phyloP scores from a whole-genome alignment of 2,888 invertebrate genomes.

The Drepanosiphum platanoidis region DNA sequence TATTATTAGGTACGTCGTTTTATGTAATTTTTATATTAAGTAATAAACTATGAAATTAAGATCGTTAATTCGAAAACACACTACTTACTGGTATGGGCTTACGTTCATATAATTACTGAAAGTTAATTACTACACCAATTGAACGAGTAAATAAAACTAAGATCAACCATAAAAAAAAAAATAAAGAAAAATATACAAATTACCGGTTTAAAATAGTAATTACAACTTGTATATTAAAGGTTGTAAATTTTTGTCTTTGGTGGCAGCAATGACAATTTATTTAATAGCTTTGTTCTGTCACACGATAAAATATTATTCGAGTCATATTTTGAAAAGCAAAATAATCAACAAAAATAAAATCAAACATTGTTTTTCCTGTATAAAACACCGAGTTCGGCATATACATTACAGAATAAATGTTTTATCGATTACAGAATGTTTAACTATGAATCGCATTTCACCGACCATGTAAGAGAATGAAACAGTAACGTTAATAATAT shows the following conservation, averaged over 20 bases:
- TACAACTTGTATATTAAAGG: background rate
- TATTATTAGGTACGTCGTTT: background rate
- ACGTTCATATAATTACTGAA: conserved; percentile 18
- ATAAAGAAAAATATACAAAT: too few species aligned
- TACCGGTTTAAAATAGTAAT: too few species aligned
- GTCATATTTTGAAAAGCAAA: background rate
- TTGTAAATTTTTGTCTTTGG: background rate
- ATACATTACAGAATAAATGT: too few species aligned
- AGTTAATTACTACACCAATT: conserved; percentile 9
- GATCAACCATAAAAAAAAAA: background rate
- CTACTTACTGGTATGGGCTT: background rate
- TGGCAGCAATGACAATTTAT: background rate
- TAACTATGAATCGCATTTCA: too few species aligned
- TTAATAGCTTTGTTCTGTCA: too few species aligned
- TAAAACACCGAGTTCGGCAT: too few species aligned
- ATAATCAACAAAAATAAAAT: too few species aligned
- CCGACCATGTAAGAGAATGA: too few species aligned
- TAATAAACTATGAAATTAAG: conserved; percentile 11
- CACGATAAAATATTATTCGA: background rate
- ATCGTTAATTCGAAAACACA: conserved; percentile 8
- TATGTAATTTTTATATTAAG: conserved; percentile 17
- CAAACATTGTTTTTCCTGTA: too few species aligned
- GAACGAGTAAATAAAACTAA: conserved; percentile 15
- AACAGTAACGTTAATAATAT: too few species aligned
- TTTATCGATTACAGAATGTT: too few species aligned